These are phyloP conservation scores for Brotogeris chrysoptera DNA, from an alignment of 2,797 vertebrate species.

Conservation along the genomic window DNA sequence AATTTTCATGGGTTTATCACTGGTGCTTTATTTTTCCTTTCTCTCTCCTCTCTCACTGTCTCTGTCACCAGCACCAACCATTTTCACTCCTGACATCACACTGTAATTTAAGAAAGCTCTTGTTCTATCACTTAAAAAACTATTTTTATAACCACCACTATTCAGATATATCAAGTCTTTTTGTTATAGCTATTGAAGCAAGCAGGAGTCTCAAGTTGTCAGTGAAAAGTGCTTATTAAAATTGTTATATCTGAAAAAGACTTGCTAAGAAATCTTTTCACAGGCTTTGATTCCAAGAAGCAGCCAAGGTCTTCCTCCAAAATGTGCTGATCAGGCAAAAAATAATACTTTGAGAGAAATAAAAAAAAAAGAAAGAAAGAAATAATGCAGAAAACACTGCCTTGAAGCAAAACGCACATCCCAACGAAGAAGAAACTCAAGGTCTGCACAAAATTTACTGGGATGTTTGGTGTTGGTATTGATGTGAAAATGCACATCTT, in stretches of 20 bases:
- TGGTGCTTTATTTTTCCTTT: slow-evolving; percentile 31
- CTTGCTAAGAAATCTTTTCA: background rate
- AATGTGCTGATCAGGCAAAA: background rate
- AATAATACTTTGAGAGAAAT: background rate
- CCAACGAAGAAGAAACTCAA: background rate
- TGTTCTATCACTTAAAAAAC: background rate
- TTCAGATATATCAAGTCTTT: background rate
- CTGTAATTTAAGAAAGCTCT: background rate
- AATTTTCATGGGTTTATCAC: background rate
- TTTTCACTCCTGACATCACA: background rate
- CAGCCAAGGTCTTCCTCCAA: background rate
- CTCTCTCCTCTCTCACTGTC: background rate
- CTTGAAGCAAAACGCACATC: background rate
- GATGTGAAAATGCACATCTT: background rate
- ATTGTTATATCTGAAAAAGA: background rate
- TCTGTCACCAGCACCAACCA: background rate
- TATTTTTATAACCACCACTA: background rate
- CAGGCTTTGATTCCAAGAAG: background rate
- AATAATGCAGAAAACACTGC: background rate
- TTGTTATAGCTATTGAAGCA: background rate
- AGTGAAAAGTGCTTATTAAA: slow-evolving; percentile 33
- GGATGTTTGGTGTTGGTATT: background rate
- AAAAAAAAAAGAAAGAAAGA: background rate
- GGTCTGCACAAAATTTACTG: background rate
- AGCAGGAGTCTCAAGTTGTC: background rate